These are phyloP conservation scores for Syrrhaptes paradoxus DNA, from an alignment of 2,113 vertebrate genomes.

Conservation along the genomic window DNA sequence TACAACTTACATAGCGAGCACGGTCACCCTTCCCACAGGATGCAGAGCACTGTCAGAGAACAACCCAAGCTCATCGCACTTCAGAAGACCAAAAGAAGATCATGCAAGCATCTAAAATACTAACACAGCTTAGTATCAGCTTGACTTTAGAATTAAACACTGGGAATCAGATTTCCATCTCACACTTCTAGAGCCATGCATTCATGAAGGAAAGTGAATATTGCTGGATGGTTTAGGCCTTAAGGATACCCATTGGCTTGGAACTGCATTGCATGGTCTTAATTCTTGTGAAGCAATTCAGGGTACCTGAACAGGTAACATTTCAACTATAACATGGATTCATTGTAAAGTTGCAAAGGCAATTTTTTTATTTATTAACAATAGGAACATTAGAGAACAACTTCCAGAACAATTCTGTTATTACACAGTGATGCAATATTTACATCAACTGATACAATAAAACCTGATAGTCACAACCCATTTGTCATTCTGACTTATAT, in stretches of 20 bases:
- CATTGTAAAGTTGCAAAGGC: not conserved
- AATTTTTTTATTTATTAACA: not conserved
- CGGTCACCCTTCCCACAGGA: constrained; percentile 89
- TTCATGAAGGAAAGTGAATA: not conserved
- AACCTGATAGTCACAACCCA: not conserved
- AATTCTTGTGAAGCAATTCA: not conserved
- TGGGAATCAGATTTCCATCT: not conserved
- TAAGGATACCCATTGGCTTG: not conserved
- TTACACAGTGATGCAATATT: not conserved
- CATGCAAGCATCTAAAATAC: not conserved
- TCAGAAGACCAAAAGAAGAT: not conserved
- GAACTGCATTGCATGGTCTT: not conserved
- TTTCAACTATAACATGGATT: not conserved
- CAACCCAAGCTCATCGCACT: not conserved
- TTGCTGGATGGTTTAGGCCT: not conserved
- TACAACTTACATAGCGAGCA: constrained; percentile 94
- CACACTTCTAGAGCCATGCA: not conserved
- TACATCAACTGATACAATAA: not conserved
- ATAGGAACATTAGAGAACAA: not conserved
- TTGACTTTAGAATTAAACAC: not conserved
- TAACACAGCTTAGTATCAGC: not conserved
- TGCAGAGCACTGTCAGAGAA: constrained; percentile 86
- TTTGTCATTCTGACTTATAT: not conserved
- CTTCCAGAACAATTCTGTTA: not conserved
- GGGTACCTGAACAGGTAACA: not conserved